Base-by-base conservation (phyloP, 1,140 invertebrate genomes). In the Drosophila watanabei region DNA sequence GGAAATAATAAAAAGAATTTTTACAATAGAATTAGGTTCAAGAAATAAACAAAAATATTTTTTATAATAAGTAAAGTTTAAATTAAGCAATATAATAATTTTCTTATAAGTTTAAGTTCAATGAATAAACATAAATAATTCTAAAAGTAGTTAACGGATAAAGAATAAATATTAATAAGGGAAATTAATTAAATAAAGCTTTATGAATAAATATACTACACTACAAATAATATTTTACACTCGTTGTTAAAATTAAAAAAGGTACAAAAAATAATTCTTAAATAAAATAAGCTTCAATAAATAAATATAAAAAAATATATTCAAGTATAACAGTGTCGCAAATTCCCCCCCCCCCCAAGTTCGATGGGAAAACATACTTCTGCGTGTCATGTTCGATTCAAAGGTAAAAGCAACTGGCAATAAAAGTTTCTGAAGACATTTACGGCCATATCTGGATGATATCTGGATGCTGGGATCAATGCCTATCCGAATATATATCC, bases 361-460 rank as follows among this genome's bases (percentile, higher is more conserved):
- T 88, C 65, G 68, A 54, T 35, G 62, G 35, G 32, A 32, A n/a
- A 3, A 51, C 10, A 30, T 24, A 18, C 24, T 24, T 1, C 11
- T 10, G 18, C 16, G 13, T 35, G 18, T 0, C 32, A 5, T 13
- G 30, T 39, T 20, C 33, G 33, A 35, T 37, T 18, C 37, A 20
- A 37, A 58, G 52, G 68, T 68, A 71, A 65, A 64, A 75, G 70
- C 76, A 64, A 80, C 70, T 76, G 71, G 82, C 64, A 68, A 90
- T 89, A 89, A 89, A 89, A 90, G 79, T 73, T 77, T 48, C 61
- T 32, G 52, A 75, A 75, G 79, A 89, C 85, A 82, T 89, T 84
- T 82, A 79, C 76, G 75, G 46, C 65, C 63, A 60, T 71, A 89
- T 85, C 79, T 73, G 41, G 37, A 45, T 39, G 45, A 60, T 71